Conservation (phyloP, 2,888 invertebrate genomes). For the Coenonympha arcania region DNA sequence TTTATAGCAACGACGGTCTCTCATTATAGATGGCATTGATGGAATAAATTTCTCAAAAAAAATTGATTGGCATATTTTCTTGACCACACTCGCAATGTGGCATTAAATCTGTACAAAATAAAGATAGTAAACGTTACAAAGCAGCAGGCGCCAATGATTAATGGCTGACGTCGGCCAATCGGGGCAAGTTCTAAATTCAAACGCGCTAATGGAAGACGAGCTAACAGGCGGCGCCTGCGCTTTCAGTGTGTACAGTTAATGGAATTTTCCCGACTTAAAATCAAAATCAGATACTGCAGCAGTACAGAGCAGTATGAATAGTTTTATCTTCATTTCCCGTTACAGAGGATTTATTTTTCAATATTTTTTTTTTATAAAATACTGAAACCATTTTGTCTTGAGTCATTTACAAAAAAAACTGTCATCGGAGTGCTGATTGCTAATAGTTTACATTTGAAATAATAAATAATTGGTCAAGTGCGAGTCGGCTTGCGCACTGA, state of each 20-base stretch:
- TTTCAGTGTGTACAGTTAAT: constrained; percentile 43
- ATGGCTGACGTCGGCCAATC: constrained; percentile 50
- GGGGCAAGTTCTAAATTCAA: constrained; percentile 61
- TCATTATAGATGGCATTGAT: neutral
- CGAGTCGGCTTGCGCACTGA: too few relatives aligned
- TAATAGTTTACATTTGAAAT: too few relatives aligned
- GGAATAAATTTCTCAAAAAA: neutral
- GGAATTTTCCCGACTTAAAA: constrained; percentile 12
- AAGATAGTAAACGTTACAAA: constrained; percentile 32
- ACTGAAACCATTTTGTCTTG: too few relatives aligned
- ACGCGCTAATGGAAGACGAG: constrained; percentile 68
- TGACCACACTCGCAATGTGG: constrained; percentile 16
- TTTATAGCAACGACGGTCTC: too few relatives aligned
- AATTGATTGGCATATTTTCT: constrained; percentile 11
- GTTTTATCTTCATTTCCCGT: too few relatives aligned
- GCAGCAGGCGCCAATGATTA: constrained; percentile 60
- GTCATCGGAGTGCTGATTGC: too few relatives aligned
- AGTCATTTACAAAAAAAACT: too few relatives aligned
- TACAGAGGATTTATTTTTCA: too few relatives aligned
- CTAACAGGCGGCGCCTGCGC: constrained; percentile 57
- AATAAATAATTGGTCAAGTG: too few relatives aligned
- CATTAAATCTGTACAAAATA: constrained; percentile 24
- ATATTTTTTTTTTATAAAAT: too few relatives aligned
- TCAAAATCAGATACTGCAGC: too few relatives aligned
- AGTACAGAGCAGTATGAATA: too few relatives aligned